Evolutionary conservation across 1,140 invertebrate species (phyloP).

Genomic region (Platorchestia sp.): DNA sequence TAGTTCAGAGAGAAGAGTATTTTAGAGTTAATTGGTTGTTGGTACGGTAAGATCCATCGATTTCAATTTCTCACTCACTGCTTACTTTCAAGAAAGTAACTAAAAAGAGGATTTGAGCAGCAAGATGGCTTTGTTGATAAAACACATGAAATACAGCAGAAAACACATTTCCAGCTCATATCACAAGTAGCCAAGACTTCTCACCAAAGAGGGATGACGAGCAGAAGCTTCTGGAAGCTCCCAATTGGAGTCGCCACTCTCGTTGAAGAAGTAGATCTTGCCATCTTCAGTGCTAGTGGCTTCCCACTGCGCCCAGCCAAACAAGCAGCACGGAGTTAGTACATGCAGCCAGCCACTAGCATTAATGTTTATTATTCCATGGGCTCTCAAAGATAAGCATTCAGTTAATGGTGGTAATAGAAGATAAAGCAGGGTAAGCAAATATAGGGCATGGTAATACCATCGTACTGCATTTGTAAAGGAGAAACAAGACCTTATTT

Average conservation of each 20-base stretch:
- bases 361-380: background rate
- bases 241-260: conserved; percentile 77
- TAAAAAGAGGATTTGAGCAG: too few species aligned
- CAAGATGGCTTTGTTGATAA: too few species aligned
- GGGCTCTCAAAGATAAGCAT: background rate
- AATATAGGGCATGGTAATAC: background rate
- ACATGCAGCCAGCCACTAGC: background rate
- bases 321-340: background rate
- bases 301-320: conserved; percentile 74
- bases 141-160: background rate
- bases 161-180: background rate
- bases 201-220: background rate
- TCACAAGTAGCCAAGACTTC: background rate
- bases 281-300: conserved; percentile 76
- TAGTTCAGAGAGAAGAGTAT: background rate
- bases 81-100: too few species aligned
- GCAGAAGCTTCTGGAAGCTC: conserved; percentile 72
- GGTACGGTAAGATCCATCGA: too few species aligned
- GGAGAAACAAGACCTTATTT: background rate
- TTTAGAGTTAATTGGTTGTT: too few species aligned
- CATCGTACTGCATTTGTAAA: background rate
- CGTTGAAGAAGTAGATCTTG: conserved; percentile 77
- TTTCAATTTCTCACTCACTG: too few species aligned
- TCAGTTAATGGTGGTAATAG: background rate
- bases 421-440: background rate